phyloP scores from a whole-genome alignment of 2,888 invertebrate species.

The Catocala nupta region DNA sequence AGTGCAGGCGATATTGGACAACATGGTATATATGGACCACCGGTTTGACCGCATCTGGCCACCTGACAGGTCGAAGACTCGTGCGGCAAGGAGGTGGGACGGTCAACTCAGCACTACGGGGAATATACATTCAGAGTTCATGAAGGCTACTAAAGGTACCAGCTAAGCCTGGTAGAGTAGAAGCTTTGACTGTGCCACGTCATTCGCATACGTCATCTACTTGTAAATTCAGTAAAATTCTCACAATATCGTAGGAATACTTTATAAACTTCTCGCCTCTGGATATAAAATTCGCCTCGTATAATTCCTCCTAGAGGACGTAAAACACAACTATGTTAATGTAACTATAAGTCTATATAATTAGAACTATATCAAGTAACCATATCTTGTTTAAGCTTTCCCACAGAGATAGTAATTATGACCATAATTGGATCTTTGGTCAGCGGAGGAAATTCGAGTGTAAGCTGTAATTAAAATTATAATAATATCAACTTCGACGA shows the following conservation, averaged over 20 bases:
- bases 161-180: conserved; percentile 64
- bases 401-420: no score
- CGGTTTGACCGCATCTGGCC: conserved; percentile 80
- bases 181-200: conserved; percentile 50
- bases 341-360: no score
- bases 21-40: conserved; percentile 70
- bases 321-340: conserved; percentile 7
- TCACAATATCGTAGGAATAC: no score
- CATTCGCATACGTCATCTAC: conserved; percentile 39
- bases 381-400: no score
- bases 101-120: conserved; percentile 72
- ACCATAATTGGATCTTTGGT: no score
- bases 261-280: background rate
- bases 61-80: conserved; percentile 63
- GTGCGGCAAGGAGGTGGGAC: conserved; percentile 71
- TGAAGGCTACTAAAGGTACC: conserved; percentile 80
- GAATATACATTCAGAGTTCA: conserved; percentile 72
- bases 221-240: background rate
- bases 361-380: no score
- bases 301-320: background rate
- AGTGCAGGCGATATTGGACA: conserved; percentile 79
- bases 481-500: no score
- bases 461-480: no score
- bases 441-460: no score
- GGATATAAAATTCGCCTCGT: background rate